Percentiles rank a stretch among this genome's conserved stretches.
Evolutionary conservation across 2,888 invertebrate genomes (phyloP).

Genomic region (Noctua janthe): DNA sequence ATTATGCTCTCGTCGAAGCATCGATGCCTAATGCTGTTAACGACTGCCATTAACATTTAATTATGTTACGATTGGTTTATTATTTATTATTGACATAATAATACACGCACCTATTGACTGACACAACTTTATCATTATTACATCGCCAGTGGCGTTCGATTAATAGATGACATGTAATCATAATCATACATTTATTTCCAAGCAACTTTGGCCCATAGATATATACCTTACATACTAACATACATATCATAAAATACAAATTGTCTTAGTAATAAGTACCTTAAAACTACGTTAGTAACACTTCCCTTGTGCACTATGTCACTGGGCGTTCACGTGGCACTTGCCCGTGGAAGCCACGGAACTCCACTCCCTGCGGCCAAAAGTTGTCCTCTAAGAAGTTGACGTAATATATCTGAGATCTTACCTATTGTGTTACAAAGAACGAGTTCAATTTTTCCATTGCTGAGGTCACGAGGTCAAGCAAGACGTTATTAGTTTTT

Average conservation of each 20-base stretch:
- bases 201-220: too few relatives aligned
- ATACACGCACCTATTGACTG: constrained; percentile 11
- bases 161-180: constrained; percentile 23
- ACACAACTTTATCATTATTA: constrained; percentile 22
- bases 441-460: constrained; percentile 16
- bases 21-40: neutral
- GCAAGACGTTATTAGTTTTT: constrained; percentile 2
- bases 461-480: constrained; percentile 5
- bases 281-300: too few relatives aligned
- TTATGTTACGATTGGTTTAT: neutral
- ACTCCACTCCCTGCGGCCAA: too few relatives aligned
- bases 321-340: too few relatives aligned
- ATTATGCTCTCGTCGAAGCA: neutral
- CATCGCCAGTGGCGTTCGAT: neutral
- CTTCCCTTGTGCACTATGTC: too few relatives aligned
- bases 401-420: constrained; percentile 13
- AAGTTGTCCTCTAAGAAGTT: too few relatives aligned
- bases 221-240: too few relatives aligned
- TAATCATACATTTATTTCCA: too few relatives aligned
- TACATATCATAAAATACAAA: too few relatives aligned
- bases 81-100: constrained; percentile 14
- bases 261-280: too few relatives aligned
- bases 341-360: too few relatives aligned
- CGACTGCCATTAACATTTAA: neutral
- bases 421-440: constrained; percentile 9